Conservation (phyloP, 2,797 vertebrate genomes). For the Gobionotothen gibberifrons region DNA sequence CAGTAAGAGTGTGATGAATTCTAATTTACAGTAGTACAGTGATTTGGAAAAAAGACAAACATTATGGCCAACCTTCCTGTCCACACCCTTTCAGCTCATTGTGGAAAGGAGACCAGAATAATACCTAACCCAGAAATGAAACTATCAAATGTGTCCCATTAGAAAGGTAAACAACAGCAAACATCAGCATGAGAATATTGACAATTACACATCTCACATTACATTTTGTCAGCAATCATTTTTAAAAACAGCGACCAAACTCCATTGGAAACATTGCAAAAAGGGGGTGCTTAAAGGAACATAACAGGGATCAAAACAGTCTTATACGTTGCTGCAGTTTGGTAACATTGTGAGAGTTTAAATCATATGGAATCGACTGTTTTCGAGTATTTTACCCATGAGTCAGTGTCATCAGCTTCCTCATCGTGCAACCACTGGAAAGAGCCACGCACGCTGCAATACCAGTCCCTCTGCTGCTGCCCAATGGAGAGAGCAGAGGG, state of each 20-base stretch:
- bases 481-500: constrained; percentile 72
- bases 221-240: neutral
- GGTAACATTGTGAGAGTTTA: neutral
- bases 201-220: neutral
- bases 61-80: no score
- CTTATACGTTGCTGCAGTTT: neutral
- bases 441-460: constrained; percentile 28
- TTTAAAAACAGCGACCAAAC: neutral
- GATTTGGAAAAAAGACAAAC: neutral
- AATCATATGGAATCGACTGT: neutral
- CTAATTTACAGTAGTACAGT: neutral
- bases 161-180: no score
- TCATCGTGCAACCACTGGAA: constrained; percentile 68
- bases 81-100: constrained; percentile 21
- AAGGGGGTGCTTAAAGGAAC: neutral
- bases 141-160: neutral
- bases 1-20: constrained; percentile 1
- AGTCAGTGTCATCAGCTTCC: constrained; percentile 24
- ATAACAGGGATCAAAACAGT: neutral
- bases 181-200: neutral
- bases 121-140: neutral
- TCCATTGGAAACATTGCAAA: neutral
- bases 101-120: neutral
- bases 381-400: neutral
- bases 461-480: constrained; percentile 62